A percentile compares a stretch with the other conserved stretches of the same genome.
phyloP scores from a whole-genome alignment of 2,888 invertebrate genomes.

The Tipula vernalis region DNA sequence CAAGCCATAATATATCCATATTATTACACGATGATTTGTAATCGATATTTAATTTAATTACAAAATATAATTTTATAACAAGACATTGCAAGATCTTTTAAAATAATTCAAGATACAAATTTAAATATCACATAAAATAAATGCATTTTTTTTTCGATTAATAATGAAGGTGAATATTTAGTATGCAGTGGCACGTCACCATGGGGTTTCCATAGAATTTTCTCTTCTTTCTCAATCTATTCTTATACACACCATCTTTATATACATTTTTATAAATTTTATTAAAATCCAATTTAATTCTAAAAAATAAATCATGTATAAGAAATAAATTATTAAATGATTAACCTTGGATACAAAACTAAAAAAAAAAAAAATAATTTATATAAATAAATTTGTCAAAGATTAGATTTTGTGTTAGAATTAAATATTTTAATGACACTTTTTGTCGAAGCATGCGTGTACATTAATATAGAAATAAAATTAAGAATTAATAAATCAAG shows the following conservation, averaged over 20 bases:
- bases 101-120: neutral
- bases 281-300: neutral
- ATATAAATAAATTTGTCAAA: neutral
- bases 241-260: neutral
- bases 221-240: conserved; percentile 4
- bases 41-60: neutral
- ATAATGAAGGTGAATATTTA: neutral
- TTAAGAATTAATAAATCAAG: neutral
- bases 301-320: neutral
- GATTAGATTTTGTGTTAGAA: conserved; percentile 4
- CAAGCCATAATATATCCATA: neutral
- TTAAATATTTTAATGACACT: neutral
- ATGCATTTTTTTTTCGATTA: neutral
- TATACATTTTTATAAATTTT: neutral
- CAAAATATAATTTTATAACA: neutral
- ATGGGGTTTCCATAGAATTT: conserved; percentile 4
- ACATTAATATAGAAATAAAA: neutral
- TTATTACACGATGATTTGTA: neutral
- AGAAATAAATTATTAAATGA: neutral
- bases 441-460: neutral
- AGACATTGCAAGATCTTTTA: neutral
- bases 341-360: neutral
- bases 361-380: neutral
- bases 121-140: neutral
- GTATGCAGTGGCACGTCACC: neutral